Percentiles rank a stretch among this genome's conserved stretches.
Conservation (phyloP, 2,113 vertebrate species). For the Mormoops blainvillei region DNA sequence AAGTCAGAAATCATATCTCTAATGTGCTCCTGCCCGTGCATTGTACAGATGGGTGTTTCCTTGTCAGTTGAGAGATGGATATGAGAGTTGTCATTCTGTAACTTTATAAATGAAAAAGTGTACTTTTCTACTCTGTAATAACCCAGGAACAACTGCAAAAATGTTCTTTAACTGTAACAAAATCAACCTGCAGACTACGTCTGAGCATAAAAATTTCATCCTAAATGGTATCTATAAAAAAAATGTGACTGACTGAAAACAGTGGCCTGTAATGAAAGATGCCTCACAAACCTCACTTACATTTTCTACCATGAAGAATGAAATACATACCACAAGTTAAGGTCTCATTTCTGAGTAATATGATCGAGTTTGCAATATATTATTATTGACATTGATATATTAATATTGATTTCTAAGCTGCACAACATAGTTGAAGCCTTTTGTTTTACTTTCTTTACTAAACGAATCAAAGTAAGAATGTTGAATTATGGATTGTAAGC, state of each 20-base stretch:
- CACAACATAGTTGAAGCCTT: constrained; percentile 19
- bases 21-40: background rate
- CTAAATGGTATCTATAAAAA: background rate
- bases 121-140: background rate
- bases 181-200: background rate
- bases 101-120: background rate
- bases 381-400: constrained; percentile 50
- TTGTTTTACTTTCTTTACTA: constrained; percentile 49
- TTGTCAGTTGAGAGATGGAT: background rate
- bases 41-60: background rate
- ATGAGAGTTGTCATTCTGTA: background rate
- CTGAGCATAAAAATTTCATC: constrained; percentile 29
- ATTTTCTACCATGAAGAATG: constrained; percentile 1
- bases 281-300: background rate
- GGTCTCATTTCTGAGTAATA: constrained; percentile 32
- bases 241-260: background rate
- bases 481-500: constrained; percentile 46
- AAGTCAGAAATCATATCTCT: background rate
- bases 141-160: constrained; percentile 35
- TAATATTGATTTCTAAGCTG: constrained; percentile 61
- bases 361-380: constrained; percentile 37
- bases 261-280: background rate
- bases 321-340: background rate
- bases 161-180: background rate
- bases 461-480: constrained; percentile 57